A percentile compares a stretch with the other conserved stretches of the same genome.
phyloP scores from a whole-genome alignment of 2,113 vertebrate species.

The Mystacornis crossleyi region DNA sequence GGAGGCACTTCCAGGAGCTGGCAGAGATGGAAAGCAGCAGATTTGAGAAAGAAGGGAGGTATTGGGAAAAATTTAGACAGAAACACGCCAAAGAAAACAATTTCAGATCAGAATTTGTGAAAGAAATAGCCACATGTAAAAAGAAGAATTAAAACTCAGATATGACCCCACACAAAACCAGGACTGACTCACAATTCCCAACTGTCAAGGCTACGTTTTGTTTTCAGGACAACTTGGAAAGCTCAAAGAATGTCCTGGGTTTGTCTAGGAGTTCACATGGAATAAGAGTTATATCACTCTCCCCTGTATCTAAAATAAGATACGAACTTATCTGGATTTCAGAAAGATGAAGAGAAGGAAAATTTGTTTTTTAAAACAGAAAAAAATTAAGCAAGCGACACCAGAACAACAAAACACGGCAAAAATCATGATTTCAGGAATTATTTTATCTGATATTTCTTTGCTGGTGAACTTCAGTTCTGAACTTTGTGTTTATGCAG shows the following conservation, averaged over 20 bases:
- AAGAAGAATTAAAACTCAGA: not conserved
- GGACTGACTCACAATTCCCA: not conserved
- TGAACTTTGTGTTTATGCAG: not conserved
- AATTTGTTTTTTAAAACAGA: not conserved
- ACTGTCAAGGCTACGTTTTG: not conserved
- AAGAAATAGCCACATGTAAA: not conserved
- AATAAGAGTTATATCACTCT: accelerated
- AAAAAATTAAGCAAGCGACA: not conserved
- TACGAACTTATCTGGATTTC: not conserved
- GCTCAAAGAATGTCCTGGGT: not conserved
- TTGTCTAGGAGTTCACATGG: not conserved
- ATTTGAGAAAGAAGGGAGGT: not conserved
- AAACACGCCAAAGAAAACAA: not conserved
- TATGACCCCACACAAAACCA: not conserved
- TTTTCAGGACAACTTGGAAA: not conserved
- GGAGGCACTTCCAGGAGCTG: not conserved
- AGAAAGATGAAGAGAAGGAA: not conserved
- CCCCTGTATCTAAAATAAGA: not conserved
- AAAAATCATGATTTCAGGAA: not conserved
- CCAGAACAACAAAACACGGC: not conserved
- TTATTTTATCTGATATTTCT: not conserved
- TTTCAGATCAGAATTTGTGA: not conserved
- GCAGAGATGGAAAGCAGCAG: not conserved
- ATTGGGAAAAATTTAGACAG: not conserved
- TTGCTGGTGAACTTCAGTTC: not conserved